These are phyloP conservation scores for Setipinna tenuifilis DNA, from an alignment of 2,797 vertebrate genomes.

Conservation along the genomic window DNA sequence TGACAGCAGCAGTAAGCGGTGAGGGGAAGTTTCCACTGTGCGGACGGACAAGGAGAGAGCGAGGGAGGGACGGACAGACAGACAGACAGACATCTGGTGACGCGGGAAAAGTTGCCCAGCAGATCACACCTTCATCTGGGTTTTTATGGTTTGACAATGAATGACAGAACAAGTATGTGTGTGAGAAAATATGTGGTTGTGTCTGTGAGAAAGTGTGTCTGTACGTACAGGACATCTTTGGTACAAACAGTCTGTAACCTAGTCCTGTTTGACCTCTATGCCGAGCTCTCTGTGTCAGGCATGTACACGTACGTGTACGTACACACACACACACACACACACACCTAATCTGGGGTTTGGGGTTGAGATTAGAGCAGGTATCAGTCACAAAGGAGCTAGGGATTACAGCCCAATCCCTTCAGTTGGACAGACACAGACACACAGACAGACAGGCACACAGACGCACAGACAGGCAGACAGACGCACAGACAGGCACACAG, in stretches of 20 bases:
- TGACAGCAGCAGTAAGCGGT: neutral
- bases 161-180: neutral
- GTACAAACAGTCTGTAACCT: conserved; percentile 10
- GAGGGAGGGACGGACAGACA: neutral
- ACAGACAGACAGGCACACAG: neutral
- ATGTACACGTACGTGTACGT: neutral
- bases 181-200: neutral
- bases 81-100: neutral
- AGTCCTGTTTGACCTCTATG: neutral
- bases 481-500: neutral
- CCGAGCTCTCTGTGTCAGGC: neutral
- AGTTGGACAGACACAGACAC: neutral
- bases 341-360: too few species aligned
- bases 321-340: conserved; percentile 26
- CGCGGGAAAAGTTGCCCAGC: neutral
- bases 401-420: conserved; percentile 28
- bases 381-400: neutral
- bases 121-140: neutral
- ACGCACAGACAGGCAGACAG: neutral
- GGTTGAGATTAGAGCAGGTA: too few species aligned
- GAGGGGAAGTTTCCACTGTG: neutral
- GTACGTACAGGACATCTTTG: conserved; percentile 40
- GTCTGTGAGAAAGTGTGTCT: neutral
- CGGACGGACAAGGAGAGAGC: too few species aligned
- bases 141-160: conserved; percentile 19